Base-by-base conservation (phyloP, 2,797 vertebrate species). In the Alouatta caraya region DNA sequence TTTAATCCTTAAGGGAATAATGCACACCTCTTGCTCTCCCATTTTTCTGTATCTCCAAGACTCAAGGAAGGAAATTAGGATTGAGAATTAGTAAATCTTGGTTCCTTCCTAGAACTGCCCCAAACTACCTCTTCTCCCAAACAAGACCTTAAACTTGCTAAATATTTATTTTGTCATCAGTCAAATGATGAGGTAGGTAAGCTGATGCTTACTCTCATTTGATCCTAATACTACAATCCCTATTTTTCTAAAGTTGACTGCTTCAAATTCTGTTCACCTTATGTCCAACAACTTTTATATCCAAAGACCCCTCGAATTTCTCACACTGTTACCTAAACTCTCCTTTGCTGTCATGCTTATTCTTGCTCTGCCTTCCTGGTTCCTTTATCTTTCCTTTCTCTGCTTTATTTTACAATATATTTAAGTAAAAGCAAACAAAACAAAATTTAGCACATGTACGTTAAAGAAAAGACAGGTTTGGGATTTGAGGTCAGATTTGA, bases 401-500 rank as follows among this genome's bases (percentile, higher is more conserved):
- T 88, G 64, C 9, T 82, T 70, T 57, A 39, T 84, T 94, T 89
- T 90, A 73, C 33, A 37, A 90, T 82, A 50, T 90, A 30, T 46
- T 64, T 10, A 85, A 82, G 28, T 30, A 90, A 80, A 90, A 92
- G 75, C n/a, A 13, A 75, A 96, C 46, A n/a, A 39, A 50, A 70
- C 52, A 80, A 88, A 73, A 50, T 39, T 30, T 50, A 48, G 28
- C 48, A 57, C 26, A 61, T 19, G 48, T 93, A 92, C 42, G 80
- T 93, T 78, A 88, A 85, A 94, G 59, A 76, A 93, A 86, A 10
- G 55, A 91, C 75, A 79, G 1, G 5, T 30, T 78, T 80, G 39
- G 5, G 17, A 82, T 89, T 94, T 93, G 61, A 94, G 96, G 21
- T 67, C 46, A 94, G 24, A 81, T 76, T 94, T 87, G 37, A 86